Base-by-base conservation (phyloP, 2,888 invertebrate genomes). In the Nemoura dubitans region DNA sequence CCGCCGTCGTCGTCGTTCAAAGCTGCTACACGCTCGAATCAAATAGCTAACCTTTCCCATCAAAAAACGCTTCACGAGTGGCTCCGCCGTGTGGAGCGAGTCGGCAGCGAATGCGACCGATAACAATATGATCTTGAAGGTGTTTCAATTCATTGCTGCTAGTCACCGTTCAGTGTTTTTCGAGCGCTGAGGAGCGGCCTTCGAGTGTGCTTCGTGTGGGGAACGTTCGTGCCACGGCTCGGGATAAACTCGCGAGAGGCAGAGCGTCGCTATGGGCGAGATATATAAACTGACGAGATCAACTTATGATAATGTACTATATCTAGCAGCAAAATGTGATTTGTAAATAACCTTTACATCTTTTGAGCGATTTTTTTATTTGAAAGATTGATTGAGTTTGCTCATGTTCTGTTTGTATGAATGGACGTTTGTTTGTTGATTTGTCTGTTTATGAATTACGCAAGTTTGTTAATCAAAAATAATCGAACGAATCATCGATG, bases 361-460 rank as follows among this genome's bases (percentile, higher is more conserved):
- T 81, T 29, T 30, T 81, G 5, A 28, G 7, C 27, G 2, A 78
- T 78, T 16, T 78, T 78, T n/a, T n/a, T n/a, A n/a, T n/a, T 27
- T 78, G 78, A 78, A 78, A 78, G 59, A 59, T 59, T 59, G 59
- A 59, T 59, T 59, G 59, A 10, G 78, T 29, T 85, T 21, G 85
- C 85, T 85, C 85, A 76, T 36, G 30, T 85, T 85, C 76, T 76
- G 85, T 85, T 85, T 30, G 85, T 84, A 83, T 43, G 83, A 3
- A 43, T 30, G 81, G 27, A 43, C 26, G 83, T 30, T 77, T 36
- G 78, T 85, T 85, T 85, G 85, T 85, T 85, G 85, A 85, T 85
- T 85, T 85, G 85, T 85, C 85, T 85, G 85, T 85, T 85, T 85
- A 26, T 78, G 78, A 26, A 78, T 27, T 16, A 28, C 27, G 85